These are phyloP conservation scores for Malacoraja senta DNA, from an alignment of 2,797 vertebrate genomes.

Conservation along the genomic window DNA sequence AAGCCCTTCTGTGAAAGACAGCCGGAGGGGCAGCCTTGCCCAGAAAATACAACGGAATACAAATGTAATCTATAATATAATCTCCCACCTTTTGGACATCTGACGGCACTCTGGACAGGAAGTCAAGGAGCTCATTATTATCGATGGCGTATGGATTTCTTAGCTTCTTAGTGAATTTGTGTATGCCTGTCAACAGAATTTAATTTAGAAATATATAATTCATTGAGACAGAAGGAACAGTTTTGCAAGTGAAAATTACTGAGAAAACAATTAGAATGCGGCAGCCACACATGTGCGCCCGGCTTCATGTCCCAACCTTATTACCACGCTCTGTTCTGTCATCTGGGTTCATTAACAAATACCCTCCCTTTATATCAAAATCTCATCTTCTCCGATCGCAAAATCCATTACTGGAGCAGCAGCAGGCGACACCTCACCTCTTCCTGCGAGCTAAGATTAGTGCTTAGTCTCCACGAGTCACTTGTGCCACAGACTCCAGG, in stretches of 20 bases:
- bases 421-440: conserved; percentile 36
- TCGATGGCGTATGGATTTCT: conserved; percentile 83
- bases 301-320: conserved; percentile 32
- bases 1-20: background rate
- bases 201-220: background rate
- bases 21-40: background rate
- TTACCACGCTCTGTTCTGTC: conserved; percentile 41
- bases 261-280: conserved; percentile 53
- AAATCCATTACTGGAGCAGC: conserved; percentile 34
- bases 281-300: conserved; percentile 42
- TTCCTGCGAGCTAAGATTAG: conserved; percentile 29
- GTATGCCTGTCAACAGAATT: conserved; percentile 70
- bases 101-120: conserved; percentile 93
- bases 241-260: conserved; percentile 55
- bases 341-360: conserved; percentile 49
- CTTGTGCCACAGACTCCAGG: background rate
- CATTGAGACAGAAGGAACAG: conserved; percentile 31
- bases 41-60: no score
- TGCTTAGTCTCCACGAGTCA: conserved; percentile 13
- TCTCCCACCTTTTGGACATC: conserved; percentile 95
- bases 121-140: conserved; percentile 89
- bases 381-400: conserved; percentile 44
- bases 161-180: conserved; percentile 97
- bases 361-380: conserved; percentile 40
- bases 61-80: conserved; percentile 29